Conservation (phyloP, 2,113 vertebrate genomes). For the Hippoglossus stenolepis region DNA sequence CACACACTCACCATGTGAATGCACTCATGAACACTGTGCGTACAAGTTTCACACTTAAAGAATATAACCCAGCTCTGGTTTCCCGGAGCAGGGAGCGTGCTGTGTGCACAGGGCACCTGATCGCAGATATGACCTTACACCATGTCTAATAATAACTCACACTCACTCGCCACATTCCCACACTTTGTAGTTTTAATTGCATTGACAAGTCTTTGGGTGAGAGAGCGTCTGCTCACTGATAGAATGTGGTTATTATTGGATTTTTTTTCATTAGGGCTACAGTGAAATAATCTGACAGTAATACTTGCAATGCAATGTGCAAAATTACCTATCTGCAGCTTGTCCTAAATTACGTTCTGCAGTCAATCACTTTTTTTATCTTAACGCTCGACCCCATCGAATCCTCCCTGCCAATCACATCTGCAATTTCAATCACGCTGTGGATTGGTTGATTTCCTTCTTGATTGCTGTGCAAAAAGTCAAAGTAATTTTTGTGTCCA, state of each 20-base stretch:
- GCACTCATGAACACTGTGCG: too few species aligned
- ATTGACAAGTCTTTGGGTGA: too few species aligned
- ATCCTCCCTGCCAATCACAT: conserved; percentile 34
- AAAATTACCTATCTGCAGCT: conserved; percentile 12
- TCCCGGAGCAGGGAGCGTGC: too few species aligned
- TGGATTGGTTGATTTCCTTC: not conserved
- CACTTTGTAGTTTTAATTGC: too few species aligned
- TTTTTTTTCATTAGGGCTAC: not conserved
- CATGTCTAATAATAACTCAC: not conserved
- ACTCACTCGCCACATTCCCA: not conserved
- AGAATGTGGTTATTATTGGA: too few species aligned
- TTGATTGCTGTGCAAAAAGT: conserved; percentile 4
- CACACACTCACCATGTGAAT: not conserved
- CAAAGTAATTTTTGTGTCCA: conserved; percentile 1
- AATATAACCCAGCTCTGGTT: too few species aligned
- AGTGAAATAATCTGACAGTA: not conserved
- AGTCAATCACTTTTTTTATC: not conserved
- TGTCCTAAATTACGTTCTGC: conserved; percentile 6
- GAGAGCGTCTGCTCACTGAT: too few species aligned
- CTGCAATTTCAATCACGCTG: conserved; percentile 26
- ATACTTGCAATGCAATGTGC: not conserved
- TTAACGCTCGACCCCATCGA: not conserved
- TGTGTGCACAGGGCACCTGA: not conserved
- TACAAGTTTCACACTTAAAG: too few species aligned
- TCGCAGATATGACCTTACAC: not conserved